Evolutionary conservation across 2,797 vertebrate genomes (phyloP), one percentile per base, ranked within the genome.

Genomic region (Epinephelus malabaricus): DNA sequence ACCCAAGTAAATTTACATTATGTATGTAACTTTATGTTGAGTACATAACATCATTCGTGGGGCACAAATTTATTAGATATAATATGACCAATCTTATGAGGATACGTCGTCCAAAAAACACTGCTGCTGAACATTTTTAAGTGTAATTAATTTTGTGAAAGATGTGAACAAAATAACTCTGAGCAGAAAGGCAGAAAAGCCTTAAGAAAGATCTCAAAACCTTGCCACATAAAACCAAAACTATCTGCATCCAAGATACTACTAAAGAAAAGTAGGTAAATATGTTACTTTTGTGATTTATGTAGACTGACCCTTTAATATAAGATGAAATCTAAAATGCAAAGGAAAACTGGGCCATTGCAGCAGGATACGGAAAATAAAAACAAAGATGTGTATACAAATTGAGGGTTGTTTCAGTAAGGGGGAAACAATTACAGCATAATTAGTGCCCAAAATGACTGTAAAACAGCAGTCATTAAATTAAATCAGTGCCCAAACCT

Each of bases 381-480:
- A 70, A 58, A 77, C 53, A 76, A 76, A 62, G 40, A 55, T 8
- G 0, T 30, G 6, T 55, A 30, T 38, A 78, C n/a, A 76, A 68
- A 76, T 61, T 69, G 70, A 34, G 17, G 55, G 61, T 75, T 59
- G 19, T 62, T 50, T 73, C 19, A 68, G 62, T 66, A 82, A 84
- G 89, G 18, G 38, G 81, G 76, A 91, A 88, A 88, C 65, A 45
- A 84, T 85, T 87, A 85, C 43, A 75, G 67, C 47, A 69, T 70
- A 85, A 89, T 83, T 83, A 76, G 56, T 21, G 46, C 58, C 27
- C n/a, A 86, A 58, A 86, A 84, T 73, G 66, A 73, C 65, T 74
- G 59, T 59, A 83, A 73, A 90, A 86, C 58, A 87, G 68, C 69
- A 64, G 78, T 75, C 76, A 75, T 79, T 88, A 69, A 72, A 82